Conservation (phyloP, 2,797 vertebrate species). For the Falco novaeseelandiae region DNA sequence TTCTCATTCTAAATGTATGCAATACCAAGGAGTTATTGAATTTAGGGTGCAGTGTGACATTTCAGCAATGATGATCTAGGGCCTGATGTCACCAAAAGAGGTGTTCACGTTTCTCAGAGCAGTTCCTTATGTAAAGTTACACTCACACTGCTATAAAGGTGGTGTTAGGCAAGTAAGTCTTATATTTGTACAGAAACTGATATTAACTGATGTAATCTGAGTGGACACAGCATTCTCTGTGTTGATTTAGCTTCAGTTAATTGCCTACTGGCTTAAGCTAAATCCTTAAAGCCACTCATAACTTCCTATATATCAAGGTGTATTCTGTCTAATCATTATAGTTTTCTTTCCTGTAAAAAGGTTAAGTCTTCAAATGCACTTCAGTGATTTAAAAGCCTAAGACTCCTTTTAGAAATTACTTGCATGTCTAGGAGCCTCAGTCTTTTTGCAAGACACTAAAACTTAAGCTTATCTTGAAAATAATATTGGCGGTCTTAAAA, state of each 20-base stretch:
- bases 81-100: background rate
- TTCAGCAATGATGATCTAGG: background rate
- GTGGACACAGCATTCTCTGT: background rate
- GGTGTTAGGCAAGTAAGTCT: background rate
- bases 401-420: background rate
- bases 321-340: background rate
- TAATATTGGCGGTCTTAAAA: background rate
- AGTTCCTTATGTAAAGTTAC: background rate
- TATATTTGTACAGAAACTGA: background rate
- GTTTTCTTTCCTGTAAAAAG: background rate
- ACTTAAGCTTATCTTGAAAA: background rate
- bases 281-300: constrained; percentile 11
- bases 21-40: background rate
- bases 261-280: background rate
- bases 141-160: background rate
- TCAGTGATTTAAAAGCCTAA: background rate
- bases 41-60: background rate
- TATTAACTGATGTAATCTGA: background rate
- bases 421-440: background rate
- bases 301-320: background rate
- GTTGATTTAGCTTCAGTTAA: constrained; percentile 26
- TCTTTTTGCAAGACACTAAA: background rate
- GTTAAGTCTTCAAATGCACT: background rate
- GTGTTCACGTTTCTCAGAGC: background rate
- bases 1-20: background rate